A percentile compares a stretch with the other conserved stretches of the same genome.
phyloP scores from a whole-genome alignment of 2,113 vertebrate species.

The Benitochromis conjunctus region DNA sequence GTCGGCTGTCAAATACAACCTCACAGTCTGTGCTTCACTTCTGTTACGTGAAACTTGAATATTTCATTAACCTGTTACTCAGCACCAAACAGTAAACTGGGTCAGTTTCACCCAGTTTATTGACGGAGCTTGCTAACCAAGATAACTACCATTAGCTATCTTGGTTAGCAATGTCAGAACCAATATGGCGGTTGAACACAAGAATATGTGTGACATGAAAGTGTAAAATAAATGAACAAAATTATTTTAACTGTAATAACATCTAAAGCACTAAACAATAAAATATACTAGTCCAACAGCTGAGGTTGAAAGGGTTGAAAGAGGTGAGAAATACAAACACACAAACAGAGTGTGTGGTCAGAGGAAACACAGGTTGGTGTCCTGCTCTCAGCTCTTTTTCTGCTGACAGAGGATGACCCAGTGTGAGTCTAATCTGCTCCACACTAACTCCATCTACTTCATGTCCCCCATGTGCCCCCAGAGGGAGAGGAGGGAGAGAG shows the following conservation, averaged over 20 bases:
- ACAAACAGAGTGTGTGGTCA: neutral
- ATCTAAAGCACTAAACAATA: neutral
- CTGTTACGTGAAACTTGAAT: neutral
- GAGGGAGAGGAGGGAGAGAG: neutral
- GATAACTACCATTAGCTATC: neutral
- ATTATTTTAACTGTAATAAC: neutral
- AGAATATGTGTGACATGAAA: neutral
- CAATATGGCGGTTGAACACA: neutral
- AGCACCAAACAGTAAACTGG: neutral
- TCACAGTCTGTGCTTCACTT: neutral
- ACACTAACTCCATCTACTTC: conserved; percentile 44
- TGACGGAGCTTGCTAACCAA: neutral
- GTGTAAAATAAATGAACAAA: neutral
- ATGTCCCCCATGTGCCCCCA: conserved; percentile 33
- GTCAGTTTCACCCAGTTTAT: neutral
- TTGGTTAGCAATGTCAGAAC: neutral
- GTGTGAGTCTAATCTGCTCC: conserved; percentile 50
- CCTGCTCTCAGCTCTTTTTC: conserved; percentile 65
- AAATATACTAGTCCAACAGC: neutral
- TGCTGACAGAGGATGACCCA: conserved; percentile 63
- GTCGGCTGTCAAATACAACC: neutral
- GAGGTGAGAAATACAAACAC: neutral
- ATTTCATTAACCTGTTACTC: neutral
- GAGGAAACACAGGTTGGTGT: conserved; percentile 44
- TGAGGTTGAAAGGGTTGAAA: neutral